phyloP scores from a whole-genome alignment of 1,140 invertebrate species.

The Ceratina calcarata region DNA sequence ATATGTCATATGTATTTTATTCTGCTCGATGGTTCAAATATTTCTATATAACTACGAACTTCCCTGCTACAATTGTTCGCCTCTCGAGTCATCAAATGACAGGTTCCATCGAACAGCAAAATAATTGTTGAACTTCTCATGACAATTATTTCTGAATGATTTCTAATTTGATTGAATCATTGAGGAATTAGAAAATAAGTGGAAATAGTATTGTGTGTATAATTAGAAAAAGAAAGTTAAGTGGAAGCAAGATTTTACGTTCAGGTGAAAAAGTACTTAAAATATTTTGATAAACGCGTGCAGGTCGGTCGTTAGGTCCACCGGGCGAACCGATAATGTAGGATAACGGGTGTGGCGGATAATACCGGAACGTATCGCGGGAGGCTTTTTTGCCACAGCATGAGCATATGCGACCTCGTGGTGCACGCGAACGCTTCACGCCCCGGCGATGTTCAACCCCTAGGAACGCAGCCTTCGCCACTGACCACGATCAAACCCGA shows the following conservation, averaged over 20 bases:
- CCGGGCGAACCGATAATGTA: conserved; percentile 38
- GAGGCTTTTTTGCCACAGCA: conserved; percentile 46
- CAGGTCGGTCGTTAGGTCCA: conserved; percentile 46
- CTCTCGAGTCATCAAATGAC: no score
- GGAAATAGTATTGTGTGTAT: not conserved
- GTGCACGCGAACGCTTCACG: conserved; percentile 40
- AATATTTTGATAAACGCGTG: conserved; percentile 37
- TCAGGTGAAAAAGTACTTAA: no score
- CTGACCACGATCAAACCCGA: conserved; percentile 37
- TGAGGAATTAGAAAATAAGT: no score
- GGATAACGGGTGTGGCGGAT: conserved; percentile 52
- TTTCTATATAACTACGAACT: no score
- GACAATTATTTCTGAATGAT: no score
- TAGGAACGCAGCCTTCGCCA: conserved; percentile 36
- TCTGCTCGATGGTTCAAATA: no score
- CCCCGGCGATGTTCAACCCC: conserved; percentile 12
- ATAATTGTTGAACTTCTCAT: no score
- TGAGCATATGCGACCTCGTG: not conserved
- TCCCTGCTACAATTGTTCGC: not conserved
- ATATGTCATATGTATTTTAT: no score
- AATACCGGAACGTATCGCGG: conserved; percentile 41
- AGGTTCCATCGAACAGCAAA: no score
- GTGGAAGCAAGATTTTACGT: no score
- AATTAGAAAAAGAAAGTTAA: conserved; percentile 10
- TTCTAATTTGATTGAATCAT: no score